Base-by-base conservation (phyloP, 2,113 vertebrate species). In the Gymnobelideus leadbeateri region DNA sequence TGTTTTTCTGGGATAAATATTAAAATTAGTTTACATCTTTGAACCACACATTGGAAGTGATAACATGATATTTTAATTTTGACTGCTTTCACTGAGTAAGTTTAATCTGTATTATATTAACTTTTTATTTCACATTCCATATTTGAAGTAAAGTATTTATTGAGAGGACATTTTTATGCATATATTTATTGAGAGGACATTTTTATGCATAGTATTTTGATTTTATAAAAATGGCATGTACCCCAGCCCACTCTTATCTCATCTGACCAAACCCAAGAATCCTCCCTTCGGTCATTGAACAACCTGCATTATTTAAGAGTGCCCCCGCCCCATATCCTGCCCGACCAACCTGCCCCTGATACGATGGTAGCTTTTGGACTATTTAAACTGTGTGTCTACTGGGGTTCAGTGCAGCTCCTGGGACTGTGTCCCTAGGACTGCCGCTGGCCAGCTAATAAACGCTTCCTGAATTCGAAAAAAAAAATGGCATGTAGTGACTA, bases 111-210 rank as follows among this genome's bases (percentile, higher is more conserved):
- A 84, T 84, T 23, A 84, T 84, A 23, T 43, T 55, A 84, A 92
- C 12, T 53, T 95, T 51, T 31, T 92, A 2, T 19, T 92, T 94
- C 92, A 50, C 90, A 25, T 2, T 93, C 94, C 93, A 37, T 94
- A 43, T 95, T 97, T 97, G 2, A 93, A 61, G 31, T 37, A 12
- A 89, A 53, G 51, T 94, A 51, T 90, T 95, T 91, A 51, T 43
- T 77, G 26, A 43, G 52, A 94, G 23, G n/a, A 49, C 0, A 52
- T 95, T 95, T 77, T 84, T 21, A 84, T 84, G 37, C 68, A 84
- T 43, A 43, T 0, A 8, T 90, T 95, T 91, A 51, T 43, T 77
- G 26, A 43, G 52, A 94, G 23, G n/a, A 49, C 0, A 52, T 95
- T 95, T 77, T 84, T 21, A 84, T 84, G 37, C 68, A 84, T 43